Conservation (phyloP, 2,113 vertebrate genomes). For the Myodes glareolus region DNA sequence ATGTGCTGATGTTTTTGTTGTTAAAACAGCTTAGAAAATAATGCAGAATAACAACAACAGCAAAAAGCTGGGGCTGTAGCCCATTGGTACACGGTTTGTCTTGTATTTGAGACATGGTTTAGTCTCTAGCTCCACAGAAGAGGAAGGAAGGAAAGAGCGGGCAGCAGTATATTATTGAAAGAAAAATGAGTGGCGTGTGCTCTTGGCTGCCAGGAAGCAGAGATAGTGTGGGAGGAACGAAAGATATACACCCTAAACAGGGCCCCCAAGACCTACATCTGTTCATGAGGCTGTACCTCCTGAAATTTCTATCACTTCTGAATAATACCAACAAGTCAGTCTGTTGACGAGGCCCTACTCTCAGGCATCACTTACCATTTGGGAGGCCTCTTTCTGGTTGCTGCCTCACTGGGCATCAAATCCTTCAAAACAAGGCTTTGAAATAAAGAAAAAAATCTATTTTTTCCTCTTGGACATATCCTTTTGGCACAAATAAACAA, state of each 20-base stretch:
- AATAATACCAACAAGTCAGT: neutral
- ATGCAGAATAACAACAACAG: neutral
- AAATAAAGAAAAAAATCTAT: neutral
- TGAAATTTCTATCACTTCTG: neutral
- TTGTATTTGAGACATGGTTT: neutral
- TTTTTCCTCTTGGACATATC: neutral
- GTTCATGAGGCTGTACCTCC: neutral
- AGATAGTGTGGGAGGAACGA: neutral
- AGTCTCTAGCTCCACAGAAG: neutral
- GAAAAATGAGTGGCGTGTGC: neutral
- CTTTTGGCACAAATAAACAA: neutral
- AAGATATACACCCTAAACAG: neutral
- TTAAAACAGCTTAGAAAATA: slow-evolving; percentile 18
- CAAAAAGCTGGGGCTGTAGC: neutral
- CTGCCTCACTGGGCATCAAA: neutral
- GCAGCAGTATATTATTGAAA: neutral
- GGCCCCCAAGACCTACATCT: neutral
- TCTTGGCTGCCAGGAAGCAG: neutral
- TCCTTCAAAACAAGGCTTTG: neutral
- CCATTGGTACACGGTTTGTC: neutral
- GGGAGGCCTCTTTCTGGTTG: neutral
- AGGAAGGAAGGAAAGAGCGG: neutral
- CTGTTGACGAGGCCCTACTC: neutral
- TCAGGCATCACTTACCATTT: neutral
- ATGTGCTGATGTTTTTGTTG: neutral